Evolutionary conservation across 2,888 invertebrate species (phyloP), one percentile per base, ranked within the genome.

Genomic region (Liopterus haemorrhoidalis): DNA sequence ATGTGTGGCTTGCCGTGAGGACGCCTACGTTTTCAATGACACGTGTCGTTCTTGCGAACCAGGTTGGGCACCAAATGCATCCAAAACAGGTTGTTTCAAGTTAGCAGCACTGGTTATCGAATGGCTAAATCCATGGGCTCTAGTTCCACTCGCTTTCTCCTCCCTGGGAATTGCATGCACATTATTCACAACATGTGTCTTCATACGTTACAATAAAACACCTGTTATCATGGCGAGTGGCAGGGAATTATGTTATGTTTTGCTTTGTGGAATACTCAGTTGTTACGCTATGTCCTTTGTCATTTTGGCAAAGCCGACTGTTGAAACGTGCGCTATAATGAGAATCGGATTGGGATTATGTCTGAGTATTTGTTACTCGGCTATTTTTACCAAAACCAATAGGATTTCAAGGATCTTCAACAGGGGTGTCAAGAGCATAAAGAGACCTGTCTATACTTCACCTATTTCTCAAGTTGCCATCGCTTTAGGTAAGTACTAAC

Each of bases 141-240:
- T 82, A 9, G 74, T 81, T 3, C 82, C 82, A 1, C 67, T 80
- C 8, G 65, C 71, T 8, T 79, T 81, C 59, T 73, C 80, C 9
- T 65, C 74, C 1, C 62, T 77, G 31, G 82, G 83, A 4, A 75
- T 82, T 39, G 59, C 79, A 28, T 68, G 70, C 52, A 79, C 81
- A 2, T 59, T 76, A 27, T 76, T 79, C 59, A 78, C 80, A 2
- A 68, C 76, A n/a, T 69, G 71, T 31, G 77, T 82, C 4, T 83
- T 84, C 63, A 69, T 82, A 31, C 71, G 74, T 59, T 40, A 32
- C 37, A 51, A 48, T 24, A 68, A 69, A 35, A 85, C 84, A 0
- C 84, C 84, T 0, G 73, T 85, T 22, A 83, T 85, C 49, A 84
- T 84, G 75, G 86, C 86, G 2, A 83, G 83, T 0, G 85, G 85